Percentiles rank a stretch among this genome's conserved stretches.
These are phyloP conservation scores for Agelas oroides DNA, from an alignment of 37 sponge, comb jelly and placozoan genomes.

Conservation along the genomic window DNA sequence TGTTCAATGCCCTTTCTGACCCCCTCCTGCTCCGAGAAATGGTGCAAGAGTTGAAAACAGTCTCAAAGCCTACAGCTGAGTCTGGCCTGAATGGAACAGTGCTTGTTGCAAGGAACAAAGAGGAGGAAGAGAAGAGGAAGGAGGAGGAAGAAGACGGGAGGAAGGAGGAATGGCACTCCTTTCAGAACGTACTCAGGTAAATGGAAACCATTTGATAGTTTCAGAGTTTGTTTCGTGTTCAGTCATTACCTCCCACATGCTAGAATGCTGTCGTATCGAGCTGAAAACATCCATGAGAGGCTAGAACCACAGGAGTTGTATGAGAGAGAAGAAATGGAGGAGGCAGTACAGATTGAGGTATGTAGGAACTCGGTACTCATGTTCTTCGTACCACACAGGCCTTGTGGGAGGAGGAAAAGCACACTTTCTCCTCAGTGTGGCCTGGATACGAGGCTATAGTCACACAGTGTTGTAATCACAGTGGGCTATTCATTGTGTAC, in stretches of 20 bases:
- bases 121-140: neutral
- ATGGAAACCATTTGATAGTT: too few relatives aligned
- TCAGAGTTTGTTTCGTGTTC: neutral
- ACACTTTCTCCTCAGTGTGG: too few relatives aligned
- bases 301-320: conserved; percentile 55
- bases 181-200: conserved; percentile 20
- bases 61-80: too few relatives aligned
- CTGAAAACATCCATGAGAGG: conserved; percentile 52
- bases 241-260: neutral
- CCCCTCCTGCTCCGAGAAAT: conserved; percentile 58
- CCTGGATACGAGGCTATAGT: too few relatives aligned
- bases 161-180: neutral
- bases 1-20: conserved; percentile 4
- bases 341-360: conserved; percentile 63
- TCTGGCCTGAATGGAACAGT: too few relatives aligned
- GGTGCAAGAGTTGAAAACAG: conserved; percentile 37
- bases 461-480: too few relatives aligned
- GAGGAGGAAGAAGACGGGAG: neutral
- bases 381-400: too few relatives aligned
- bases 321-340: conserved; percentile 57
- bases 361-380: too few relatives aligned
- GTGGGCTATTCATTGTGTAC: too few relatives aligned
- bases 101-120: neutral
- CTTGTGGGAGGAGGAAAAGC: too few relatives aligned
- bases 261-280: conserved; percentile 59